These are phyloP conservation scores for Platichthys stellatus DNA, from an alignment of 2,113 vertebrate species.

Conservation along the genomic window DNA sequence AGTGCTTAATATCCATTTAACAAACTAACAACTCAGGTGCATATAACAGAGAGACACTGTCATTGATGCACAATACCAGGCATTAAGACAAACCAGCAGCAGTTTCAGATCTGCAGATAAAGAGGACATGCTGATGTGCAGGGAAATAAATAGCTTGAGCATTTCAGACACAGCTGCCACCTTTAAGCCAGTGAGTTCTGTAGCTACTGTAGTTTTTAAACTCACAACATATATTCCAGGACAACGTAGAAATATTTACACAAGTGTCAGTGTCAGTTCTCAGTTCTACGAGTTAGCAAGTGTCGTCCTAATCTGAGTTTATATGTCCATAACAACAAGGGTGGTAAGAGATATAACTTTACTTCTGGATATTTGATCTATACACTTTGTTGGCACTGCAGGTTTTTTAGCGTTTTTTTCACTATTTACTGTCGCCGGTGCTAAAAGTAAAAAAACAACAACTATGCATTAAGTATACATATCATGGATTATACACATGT, in stretches of 20 bases:
- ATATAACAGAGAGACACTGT: no score
- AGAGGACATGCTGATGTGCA: no score
- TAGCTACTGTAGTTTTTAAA: not conserved
- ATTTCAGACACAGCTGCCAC: not conserved
- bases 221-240: not conserved
- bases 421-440: slow-evolving; percentile 8
- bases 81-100: no score
- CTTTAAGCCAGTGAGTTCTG: not conserved
- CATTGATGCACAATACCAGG: no score
- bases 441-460: not conserved
- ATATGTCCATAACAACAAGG: not conserved
- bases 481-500: not conserved
- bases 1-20: no score
- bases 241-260: not conserved
- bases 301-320: not conserved
- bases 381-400: not conserved
- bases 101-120: no score
- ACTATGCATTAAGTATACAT: not conserved
- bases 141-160: not conserved
- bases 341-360: slow-evolving; percentile 13
- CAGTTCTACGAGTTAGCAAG: no score
- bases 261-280: not conserved
- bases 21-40: no score
- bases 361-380: slow-evolving; percentile 11
- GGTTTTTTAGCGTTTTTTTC: not conserved